A percentile compares a stretch with the other conserved stretches of the same genome.
Evolutionary conservation across 30 jellyfish, hydroid and myxozoan species (phyloP).

Genomic region (Aurelia aurita complex sp. Pacific): DNA sequence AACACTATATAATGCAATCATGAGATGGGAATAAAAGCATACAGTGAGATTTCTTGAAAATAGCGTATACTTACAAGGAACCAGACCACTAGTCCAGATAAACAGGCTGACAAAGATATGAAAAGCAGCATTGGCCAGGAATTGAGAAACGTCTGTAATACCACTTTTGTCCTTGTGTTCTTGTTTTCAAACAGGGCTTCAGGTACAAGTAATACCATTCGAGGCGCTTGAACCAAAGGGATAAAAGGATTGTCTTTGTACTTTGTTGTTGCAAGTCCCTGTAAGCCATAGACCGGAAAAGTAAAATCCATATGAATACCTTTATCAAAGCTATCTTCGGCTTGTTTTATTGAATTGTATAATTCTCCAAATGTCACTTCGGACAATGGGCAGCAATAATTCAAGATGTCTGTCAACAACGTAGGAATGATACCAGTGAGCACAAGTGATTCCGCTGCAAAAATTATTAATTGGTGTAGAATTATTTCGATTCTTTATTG

Average conservation of each 20-base stretch:
- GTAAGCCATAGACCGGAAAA: constrained; percentile 86
- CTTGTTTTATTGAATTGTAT: constrained; percentile 56
- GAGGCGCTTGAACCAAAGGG: constrained; percentile 93
- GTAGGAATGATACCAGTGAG: constrained; percentile 88
- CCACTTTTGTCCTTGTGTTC: constrained; percentile 90
- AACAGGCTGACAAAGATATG: constrained; percentile 89
- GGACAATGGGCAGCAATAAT: constrained; percentile 81
- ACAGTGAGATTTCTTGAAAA: too few species aligned
- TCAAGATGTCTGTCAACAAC: constrained; percentile 36
- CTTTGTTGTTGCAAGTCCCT: constrained; percentile 64
- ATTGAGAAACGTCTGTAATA: constrained; percentile 81
- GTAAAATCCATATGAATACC: constrained; percentile 75
- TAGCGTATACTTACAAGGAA: constrained; percentile 39
- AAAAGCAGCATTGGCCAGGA: constrained; percentile 98
- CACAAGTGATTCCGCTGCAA: constrained; percentile 49
- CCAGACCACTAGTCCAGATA: constrained; percentile 96
- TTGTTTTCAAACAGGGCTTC: constrained; percentile 73
- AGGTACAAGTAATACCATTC: constrained; percentile 87
- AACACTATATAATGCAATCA: too few species aligned
- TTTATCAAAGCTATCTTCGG: constrained; percentile 69
- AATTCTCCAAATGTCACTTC: constrained; percentile 75
- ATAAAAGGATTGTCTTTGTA: constrained; percentile 88
- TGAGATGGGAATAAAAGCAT: too few species aligned
- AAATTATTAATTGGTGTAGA: background rate
- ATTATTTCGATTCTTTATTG: too few species aligned